These are phyloP conservation scores for Heliconius hermathena DNA, from an alignment of 1,140 invertebrate genomes.

Conservation along the genomic window DNA sequence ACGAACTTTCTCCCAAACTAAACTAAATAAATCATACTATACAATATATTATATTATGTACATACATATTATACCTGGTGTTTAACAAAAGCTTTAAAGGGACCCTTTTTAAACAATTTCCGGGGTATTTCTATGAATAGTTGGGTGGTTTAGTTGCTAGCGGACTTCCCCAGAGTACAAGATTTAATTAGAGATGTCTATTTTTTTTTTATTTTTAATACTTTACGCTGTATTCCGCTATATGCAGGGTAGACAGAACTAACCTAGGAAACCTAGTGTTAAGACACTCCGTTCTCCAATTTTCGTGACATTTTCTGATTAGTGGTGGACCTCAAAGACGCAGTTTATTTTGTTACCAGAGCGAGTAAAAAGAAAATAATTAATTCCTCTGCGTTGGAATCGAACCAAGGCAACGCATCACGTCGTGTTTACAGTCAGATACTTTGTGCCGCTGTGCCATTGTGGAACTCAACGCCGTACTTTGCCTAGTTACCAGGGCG, in stretches of 20 bases:
- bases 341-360: too few species aligned
- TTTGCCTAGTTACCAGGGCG: too few species aligned
- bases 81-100: conserved; percentile 5
- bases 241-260: too few species aligned
- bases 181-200: not conserved
- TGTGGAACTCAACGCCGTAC: too few species aligned
- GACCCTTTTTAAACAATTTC: not conserved
- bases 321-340: too few species aligned
- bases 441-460: too few species aligned
- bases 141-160: not conserved
- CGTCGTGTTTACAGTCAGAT: too few species aligned
- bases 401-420: too few species aligned
- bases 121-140: conserved; percentile 1
- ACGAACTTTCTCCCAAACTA: not conserved
- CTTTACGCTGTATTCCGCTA: too few species aligned
- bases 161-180: not conserved
- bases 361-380: too few species aligned
- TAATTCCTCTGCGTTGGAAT: too few species aligned
- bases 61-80: not conserved
- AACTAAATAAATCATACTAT: conserved; percentile 4
- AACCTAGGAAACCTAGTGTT: not conserved
- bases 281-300: not conserved
- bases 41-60: not conserved
- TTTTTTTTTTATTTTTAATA: not conserved
- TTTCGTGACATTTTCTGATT: too few species aligned